Evolutionary conservation across 1,140 invertebrate genomes (phyloP).

Genomic region (Drosophila navojoa): DNA sequence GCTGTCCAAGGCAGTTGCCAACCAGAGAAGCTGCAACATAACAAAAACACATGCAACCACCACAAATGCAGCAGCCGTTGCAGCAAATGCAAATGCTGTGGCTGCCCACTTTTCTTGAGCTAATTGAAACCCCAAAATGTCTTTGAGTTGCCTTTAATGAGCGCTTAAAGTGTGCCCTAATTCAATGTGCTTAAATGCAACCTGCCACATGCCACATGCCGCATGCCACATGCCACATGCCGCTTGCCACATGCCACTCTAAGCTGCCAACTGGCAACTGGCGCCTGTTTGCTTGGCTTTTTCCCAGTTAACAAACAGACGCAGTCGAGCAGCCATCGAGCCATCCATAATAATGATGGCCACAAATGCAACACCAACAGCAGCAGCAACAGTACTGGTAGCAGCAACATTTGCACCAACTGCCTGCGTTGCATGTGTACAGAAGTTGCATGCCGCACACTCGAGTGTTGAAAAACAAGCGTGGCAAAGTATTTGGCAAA

Average conservation of each 20-base stretch:
- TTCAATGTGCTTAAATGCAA: constrained; percentile 29
- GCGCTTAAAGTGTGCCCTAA: constrained; percentile 21
- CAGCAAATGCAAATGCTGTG: constrained; percentile 45
- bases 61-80: constrained; percentile 20
- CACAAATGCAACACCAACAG: constrained; percentile 33
- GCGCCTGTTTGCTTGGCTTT: constrained; percentile 40
- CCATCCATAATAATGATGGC: constrained; percentile 51
- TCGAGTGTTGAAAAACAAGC: constrained; percentile 56
- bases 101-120: constrained; percentile 48
- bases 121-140: constrained; percentile 51
- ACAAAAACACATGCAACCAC: constrained; percentile 44
- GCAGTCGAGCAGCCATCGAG: constrained; percentile 20
- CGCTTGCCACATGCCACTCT: constrained; percentile 5
- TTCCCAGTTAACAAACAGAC: constrained; percentile 44
- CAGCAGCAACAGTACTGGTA: constrained; percentile 9
- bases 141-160: constrained; percentile 33
- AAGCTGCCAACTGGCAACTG: constrained; percentile 14
- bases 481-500: constrained; percentile 77
- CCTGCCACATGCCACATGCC: constrained; percentile 6
- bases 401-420: constrained; percentile 11
- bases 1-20: constrained; percentile 7
- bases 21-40: constrained; percentile 12
- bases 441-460: constrained; percentile 37
- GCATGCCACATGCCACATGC: constrained; percentile 5
- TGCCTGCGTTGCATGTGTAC: constrained; percentile 34